Evolutionary conservation across 2,797 vertebrate species (phyloP), one percentile per base, ranked within the genome.

Genomic region (Melanotaenia pygmaea): DNA sequence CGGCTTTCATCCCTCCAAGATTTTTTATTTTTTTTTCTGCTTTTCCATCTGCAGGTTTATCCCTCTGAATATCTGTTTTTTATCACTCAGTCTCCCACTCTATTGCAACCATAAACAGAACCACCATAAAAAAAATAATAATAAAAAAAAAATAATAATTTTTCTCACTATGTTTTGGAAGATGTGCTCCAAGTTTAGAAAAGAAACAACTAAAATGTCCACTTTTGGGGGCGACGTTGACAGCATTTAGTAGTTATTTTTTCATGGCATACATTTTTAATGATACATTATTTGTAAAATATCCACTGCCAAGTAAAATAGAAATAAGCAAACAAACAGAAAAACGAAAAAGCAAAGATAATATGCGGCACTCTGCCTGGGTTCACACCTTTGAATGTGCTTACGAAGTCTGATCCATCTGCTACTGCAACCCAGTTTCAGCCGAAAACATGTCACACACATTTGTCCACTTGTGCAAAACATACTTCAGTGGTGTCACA

Each of bases 1-100:
- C n/a, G 59, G 74, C 54, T 13, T 51, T 47, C 30, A 34, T 68
- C 32, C 32, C 51, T 67, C 47, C 1, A 10, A 70, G 59, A 79
- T 72, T 68, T 1, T 58, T n/a, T n/a, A n/a, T 26, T 28, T 28
- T 79, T 78, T 67, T 35, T 66, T 3, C 35, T 50, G 64, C 81
- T 56, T 80, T 37, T 3, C n/a, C 5, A 9, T 38, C 67, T 63
- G 62, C 38, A 69, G 57, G 63, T 72, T 50, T 38, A 58, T 57
- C 2, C 3, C 47, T 66, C 58, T 37, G 56, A 70, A 57, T 74
- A 40, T 10, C 14, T 51, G 26, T 60, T 30, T 35, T 45, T 56
- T 14, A 43, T 57, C 26, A 7, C 53, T 64, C 34, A 38, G 14
- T 54, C 12, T 28, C 22, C 14, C 24, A 14, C 51, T 54, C 51